phyloP scores from a whole-genome alignment of 2,113 vertebrate species.

The Engystomops pustulosus region DNA sequence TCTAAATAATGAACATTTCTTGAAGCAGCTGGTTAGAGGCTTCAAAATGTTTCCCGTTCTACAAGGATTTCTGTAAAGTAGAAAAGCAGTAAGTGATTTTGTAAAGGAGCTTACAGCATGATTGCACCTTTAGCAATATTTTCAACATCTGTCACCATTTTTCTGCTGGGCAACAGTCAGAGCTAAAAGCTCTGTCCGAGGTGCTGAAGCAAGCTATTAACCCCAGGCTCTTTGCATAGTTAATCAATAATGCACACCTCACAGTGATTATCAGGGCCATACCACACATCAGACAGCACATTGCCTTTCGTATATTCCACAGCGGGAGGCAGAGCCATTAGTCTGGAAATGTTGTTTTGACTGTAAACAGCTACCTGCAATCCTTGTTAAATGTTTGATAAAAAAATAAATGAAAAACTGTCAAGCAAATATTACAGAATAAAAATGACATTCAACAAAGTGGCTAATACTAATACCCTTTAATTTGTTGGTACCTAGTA shows the following conservation, averaged over 20 bases:
- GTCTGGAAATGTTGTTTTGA: conserved; percentile 26
- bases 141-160: conserved; percentile 49
- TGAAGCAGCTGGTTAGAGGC: conserved; percentile 30
- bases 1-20: conserved; percentile 6
- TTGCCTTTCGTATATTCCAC: conserved; percentile 36
- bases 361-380: conserved; percentile 2
- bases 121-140: conserved; percentile 51
- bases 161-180: conserved; percentile 41
- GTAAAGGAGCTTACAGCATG: conserved; percentile 38
- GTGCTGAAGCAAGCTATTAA: conserved; percentile 50
- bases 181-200: conserved; percentile 39
- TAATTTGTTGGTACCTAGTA: background rate
- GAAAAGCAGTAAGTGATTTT: conserved; percentile 46
- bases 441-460: too few species aligned
- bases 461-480: background rate
- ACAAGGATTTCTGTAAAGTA: conserved; percentile 27
- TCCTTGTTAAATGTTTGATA: conserved; percentile 5
- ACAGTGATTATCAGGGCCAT: conserved; percentile 39
- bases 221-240: conserved; percentile 52
- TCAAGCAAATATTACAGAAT: background rate
- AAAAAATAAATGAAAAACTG: background rate
- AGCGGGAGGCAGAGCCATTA: conserved; percentile 23
- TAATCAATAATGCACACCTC: conserved; percentile 54
- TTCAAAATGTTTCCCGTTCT: conserved; percentile 10
- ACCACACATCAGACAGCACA: conserved; percentile 46